Evolutionary conservation across 1,140 invertebrate genomes (phyloP).

Genomic region (Medauroidea extradentata): DNA sequence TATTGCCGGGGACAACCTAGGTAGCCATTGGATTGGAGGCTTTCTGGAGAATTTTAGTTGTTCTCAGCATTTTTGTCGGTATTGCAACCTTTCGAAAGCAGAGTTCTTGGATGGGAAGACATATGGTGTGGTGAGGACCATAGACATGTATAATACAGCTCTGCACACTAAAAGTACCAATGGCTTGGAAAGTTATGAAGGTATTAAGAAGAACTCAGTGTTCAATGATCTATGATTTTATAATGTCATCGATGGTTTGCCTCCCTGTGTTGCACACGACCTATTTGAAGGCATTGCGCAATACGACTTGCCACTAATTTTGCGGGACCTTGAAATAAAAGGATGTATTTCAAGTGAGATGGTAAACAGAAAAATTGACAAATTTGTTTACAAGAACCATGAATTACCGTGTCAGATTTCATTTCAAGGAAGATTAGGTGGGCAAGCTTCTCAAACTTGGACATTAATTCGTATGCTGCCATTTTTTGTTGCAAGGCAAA

Average conservation of each 20-base stretch:
- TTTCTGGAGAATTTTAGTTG: conserved; percentile 28
- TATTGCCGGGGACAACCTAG: conserved; percentile 27
- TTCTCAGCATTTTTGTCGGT: conserved; percentile 23
- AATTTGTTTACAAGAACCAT: not conserved
- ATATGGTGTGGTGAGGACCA: conserved; percentile 16
- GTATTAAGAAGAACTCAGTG: not conserved
- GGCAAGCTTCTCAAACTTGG: conserved; percentile 1
- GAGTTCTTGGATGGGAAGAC: conserved; percentile 17
- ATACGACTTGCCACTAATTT: not conserved
- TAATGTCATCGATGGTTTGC: not conserved
- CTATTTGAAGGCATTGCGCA: not conserved
- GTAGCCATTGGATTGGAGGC: conserved; percentile 25
- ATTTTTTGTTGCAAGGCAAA: not conserved
- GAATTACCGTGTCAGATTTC: not conserved
- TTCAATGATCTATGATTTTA: not conserved
- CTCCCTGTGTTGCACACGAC: not conserved
- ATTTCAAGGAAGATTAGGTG: not conserved
- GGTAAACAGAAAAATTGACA: not conserved
- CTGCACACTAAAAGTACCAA: not conserved
- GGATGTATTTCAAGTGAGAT: not conserved
- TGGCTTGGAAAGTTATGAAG: not conserved
- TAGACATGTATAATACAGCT: too few species aligned
- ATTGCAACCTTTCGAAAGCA: conserved; percentile 19
- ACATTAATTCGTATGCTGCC: conserved; percentile 2
- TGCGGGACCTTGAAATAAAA: not conserved